Base-by-base conservation (phyloP, 2,113 vertebrate genomes). In the Litocranius walleri region DNA sequence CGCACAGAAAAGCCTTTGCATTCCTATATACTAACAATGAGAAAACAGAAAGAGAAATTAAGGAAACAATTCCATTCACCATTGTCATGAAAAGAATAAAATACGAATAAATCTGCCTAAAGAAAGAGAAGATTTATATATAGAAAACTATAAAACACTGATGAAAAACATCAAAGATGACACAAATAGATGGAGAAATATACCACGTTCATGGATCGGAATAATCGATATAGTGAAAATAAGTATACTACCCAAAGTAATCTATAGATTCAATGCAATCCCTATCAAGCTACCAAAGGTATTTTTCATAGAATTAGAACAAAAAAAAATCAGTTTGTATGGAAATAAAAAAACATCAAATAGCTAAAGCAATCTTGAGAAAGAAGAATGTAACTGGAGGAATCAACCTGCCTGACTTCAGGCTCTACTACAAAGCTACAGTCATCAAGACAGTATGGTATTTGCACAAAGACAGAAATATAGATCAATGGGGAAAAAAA, bases 291-390 rank as follows among this genome's bases (percentile, higher is more conserved):
- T n/a, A 64, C 30, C 30, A 33, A 64, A 1, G 15, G 15, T n/a
- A n/a, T 64, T n/a, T n/a, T 64, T 64, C 15, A 8, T 7, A n/a
- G 7, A 33, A 64, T 7, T n/a, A 64, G 15, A 64, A 64, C 3
- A 64, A 64, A 64, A 62, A 33, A n/a, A 4, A 17, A 43, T 64
- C 30, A 64, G 6, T n/a, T 64, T n/a, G 7, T 64, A n/a, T 64
- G 15, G 30, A n/a, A 64, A 17, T n/a, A 64, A 17, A 17, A 33
- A 64, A 4, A 64, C 62, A 1, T 17, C 0, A 0, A 64, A 64
- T 17, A 64, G 30, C 30, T 16, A 64, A 64, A 64, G 62, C 30
- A 64, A n/a, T 64, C 30, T 64, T 64, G 62, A 17, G 62, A 64
- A 64, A 64, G 30, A n/a, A 64, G 30, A 64, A 33, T 64, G 30